Evolutionary conservation across 1,140 invertebrate species (phyloP), one percentile per base, ranked within the genome.

Genomic region (Drosophila fuyamai): DNA sequence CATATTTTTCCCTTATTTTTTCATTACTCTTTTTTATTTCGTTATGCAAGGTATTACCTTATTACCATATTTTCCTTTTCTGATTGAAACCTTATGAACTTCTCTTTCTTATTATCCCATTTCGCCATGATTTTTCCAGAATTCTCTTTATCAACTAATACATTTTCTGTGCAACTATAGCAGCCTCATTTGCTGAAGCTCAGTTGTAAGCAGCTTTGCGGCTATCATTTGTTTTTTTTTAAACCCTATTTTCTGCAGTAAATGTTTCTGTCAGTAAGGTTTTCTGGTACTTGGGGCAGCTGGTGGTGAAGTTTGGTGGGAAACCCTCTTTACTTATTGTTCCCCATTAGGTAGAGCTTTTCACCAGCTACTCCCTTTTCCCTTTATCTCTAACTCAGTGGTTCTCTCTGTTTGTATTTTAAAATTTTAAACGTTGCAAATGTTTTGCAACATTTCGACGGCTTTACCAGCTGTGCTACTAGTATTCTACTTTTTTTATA

Each of bases 341-440:
- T 72, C 66, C 58, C 66, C 68, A 72, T 72, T 72, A 72, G 68
- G 65, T 43, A 48, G 38, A 43, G 68, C 65, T 57, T 55, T 55
- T 48, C 18, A n/a, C 48, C n/a, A 51, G 27, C 57, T 43, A 12
- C 12, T 27, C 36, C 14, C n/a, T 43, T 47, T 12, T 9, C 16
- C 9, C 23, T 27, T 48, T 38, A 61, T 23, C 35, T 32, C 35
- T n/a, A 48, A 47, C 41, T 59, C 41, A 23, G 35, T 12, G 13
- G 16, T 12, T 35, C 60, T 35, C 60, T 38, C 66, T 70, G 43
- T 71, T 71, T 70, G 61, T 70, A 36, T 71, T 71, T 70, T 71
- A 54, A 66, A 68, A 70, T 71, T 71, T 71, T 58, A 72, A 72
- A 38, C 68, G 68, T 71, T 72, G 53, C 65, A 71, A 72, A 71